These are phyloP conservation scores for Zaprionus obscuricornis DNA, from an alignment of 2,888 invertebrate species.

Conservation along the genomic window DNA sequence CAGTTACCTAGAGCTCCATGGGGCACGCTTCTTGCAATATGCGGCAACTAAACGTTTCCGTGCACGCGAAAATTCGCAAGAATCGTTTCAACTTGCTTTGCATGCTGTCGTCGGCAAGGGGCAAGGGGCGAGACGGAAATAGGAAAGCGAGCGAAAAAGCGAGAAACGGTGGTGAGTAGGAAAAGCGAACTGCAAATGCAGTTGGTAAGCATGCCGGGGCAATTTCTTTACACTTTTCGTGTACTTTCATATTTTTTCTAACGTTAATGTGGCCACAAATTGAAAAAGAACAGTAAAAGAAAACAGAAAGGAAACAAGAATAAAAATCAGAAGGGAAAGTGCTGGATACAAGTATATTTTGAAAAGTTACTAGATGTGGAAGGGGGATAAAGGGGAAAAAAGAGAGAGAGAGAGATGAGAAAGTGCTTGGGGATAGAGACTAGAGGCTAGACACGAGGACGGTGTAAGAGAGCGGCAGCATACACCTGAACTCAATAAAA, in stretches of 20 bases:
- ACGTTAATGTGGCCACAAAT: constrained; percentile 77
- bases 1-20: constrained; percentile 29
- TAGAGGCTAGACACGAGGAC: too few species aligned
- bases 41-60: constrained; percentile 75
- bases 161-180: not conserved
- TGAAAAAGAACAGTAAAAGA: constrained; percentile 62
- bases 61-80: constrained; percentile 64
- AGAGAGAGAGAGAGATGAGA: not conserved
- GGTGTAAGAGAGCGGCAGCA: too few species aligned
- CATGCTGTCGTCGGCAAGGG: constrained; percentile 26
- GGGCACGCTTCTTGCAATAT: constrained; percentile 58
- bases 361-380: not conserved
- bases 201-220: constrained; percentile 47
- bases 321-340: constrained; percentile 44
- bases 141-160: too few species aligned
- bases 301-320: not conserved
- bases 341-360: not conserved
- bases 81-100: constrained; percentile 39
- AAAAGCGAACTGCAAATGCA: constrained; percentile 34
- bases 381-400: not conserved
- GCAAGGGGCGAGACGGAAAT: not conserved
- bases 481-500: constrained; percentile 78
- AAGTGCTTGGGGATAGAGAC: not conserved
- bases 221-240: constrained; percentile 71
- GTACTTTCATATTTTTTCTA: constrained; percentile 73